Evolutionary conservation across 2,888 invertebrate species (phyloP).

Genomic region (Crematogaster levior): DNA sequence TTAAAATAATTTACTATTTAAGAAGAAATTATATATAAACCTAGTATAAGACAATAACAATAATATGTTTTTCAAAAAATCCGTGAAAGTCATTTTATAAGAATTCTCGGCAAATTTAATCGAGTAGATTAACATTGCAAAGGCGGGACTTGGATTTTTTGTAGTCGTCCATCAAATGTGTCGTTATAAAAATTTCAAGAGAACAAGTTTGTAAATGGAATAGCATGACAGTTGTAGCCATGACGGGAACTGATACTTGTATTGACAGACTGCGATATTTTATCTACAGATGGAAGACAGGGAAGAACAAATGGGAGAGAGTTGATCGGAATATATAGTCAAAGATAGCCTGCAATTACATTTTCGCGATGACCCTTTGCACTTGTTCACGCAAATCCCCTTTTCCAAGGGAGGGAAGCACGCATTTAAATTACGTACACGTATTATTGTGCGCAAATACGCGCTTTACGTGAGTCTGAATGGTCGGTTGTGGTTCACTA

Average conservation of each 20-base stretch:
- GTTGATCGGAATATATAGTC: slow-evolving; percentile 1
- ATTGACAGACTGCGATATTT: slow-evolving; percentile 33
- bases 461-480: not conserved
- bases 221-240: not conserved
- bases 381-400: slow-evolving; percentile 15
- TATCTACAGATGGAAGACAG: not conserved
- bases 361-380: slow-evolving; percentile 65
- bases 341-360: slow-evolving; percentile 67
- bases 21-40: not conserved
- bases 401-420: slow-evolving; percentile 29
- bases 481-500: slow-evolving; percentile 2
- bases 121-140: not conserved
- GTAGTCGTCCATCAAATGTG: not conserved
- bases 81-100: not conserved
- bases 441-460: slow-evolving; percentile 49
- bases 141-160: not conserved
- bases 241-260: not conserved
- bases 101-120: not conserved
- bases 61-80: not conserved
- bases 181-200: slow-evolving; percentile 37
- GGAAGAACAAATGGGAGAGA: not conserved
- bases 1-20: not conserved
- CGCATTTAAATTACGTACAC: slow-evolving; percentile 69
- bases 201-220: not conserved
- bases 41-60: not conserved